Evolutionary conservation across 2,888 invertebrate genomes (phyloP).

Genomic region (Macropis europaea): DNA sequence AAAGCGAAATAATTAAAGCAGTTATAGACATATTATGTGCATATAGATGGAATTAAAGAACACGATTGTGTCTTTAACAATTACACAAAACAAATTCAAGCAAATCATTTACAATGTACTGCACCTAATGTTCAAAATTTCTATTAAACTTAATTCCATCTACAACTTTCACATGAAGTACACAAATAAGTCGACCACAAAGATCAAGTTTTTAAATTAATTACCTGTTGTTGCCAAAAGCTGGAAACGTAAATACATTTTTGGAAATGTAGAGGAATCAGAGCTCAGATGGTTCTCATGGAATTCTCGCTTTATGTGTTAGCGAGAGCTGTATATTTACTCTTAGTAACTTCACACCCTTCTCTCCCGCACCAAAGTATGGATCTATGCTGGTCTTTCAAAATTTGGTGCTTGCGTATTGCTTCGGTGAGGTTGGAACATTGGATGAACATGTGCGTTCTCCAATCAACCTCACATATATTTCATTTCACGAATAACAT

Average conservation of each 20-base stretch:
- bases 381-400: constrained; percentile 77
- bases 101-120: not conserved
- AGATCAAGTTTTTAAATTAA: constrained; percentile 76
- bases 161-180: constrained; percentile 54
- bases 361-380: constrained; percentile 80
- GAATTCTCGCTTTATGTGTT: constrained; percentile 76
- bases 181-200: constrained; percentile 75
- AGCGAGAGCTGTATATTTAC: constrained; percentile 76
- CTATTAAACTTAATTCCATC: constrained; percentile 57
- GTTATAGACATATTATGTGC: constrained; percentile 39
- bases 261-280: constrained; percentile 80
- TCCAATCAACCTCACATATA: constrained; percentile 65
- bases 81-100: not conserved
- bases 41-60: constrained; percentile 61
- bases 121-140: not conserved
- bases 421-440: constrained; percentile 71
- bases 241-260: constrained; percentile 79
- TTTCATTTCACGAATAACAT: constrained; percentile 60
- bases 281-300: constrained; percentile 79
- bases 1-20: constrained; percentile 67
- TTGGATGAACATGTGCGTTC: constrained; percentile 66
- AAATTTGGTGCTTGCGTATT: constrained; percentile 72
- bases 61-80: not conserved
- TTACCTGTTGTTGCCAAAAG: constrained; percentile 77
- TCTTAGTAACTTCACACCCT: constrained; percentile 77